Base-by-base conservation (phyloP, 2,888 invertebrate genomes). In the Hecatera dysodea region DNA sequence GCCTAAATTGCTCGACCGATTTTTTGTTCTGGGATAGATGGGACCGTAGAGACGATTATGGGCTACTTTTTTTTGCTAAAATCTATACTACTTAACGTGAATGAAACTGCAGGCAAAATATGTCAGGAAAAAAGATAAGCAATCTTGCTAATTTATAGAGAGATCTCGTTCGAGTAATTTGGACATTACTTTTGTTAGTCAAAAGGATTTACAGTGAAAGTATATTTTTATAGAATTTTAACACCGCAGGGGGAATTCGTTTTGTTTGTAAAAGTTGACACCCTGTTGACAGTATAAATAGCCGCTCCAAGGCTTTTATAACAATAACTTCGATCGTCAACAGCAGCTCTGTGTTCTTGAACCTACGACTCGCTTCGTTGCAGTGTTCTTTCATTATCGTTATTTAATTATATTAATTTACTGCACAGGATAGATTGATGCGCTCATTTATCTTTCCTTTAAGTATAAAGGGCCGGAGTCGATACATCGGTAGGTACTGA, bases 311-410 rank as follows among this genome's bases (percentile, higher is more conserved):
- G 85, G 85, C 11, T 73, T 24, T 60, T 55, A 29, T 60, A 44
- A 77, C 67, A 77, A 83, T 83, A 72, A 80, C 70, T 78, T 65
- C 24, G 57, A 63, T 59, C 55, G 71, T 84, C 75, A 68, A 71
- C 67, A 12, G 59, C 46, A 24, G 69, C 19, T 19, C 63, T 44
- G 62, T 67, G 83, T 80, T 82, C 68, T 48, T 72, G 72, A 69
- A 79, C 72, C 50, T 27, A 22, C 52, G 39, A 24, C 27, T 22
- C 22, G 42, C 60, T 36, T 36, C 78, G 52, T 19, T 42, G 44
- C 55, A 22, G 48, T 66, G 46, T 76, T 70, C 78, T 70, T 81
- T 70, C 50, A 63, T 36, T 80, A 69, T 81, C 44, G 50, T 52
- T 63, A 63, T 55, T 77, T 53, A 48, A 70, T 64, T 68, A 50